Conservation (phyloP, 2,888 invertebrate species). For the Andrena flavipes region DNA sequence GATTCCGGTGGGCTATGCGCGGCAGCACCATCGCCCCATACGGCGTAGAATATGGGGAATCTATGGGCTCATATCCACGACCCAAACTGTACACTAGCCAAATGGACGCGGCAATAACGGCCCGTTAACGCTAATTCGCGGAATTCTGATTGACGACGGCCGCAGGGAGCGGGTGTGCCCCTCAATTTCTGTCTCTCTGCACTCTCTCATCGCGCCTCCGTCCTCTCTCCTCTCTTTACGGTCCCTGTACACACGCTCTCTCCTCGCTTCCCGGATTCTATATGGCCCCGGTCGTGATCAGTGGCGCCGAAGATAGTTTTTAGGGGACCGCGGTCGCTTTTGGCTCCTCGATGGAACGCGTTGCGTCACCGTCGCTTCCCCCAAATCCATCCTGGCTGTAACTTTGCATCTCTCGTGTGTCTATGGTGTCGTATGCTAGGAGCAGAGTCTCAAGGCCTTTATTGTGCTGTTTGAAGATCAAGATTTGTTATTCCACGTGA, state of each 20-base stretch:
- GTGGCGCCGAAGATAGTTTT: constrained; percentile 36
- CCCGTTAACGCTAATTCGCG: constrained; percentile 85
- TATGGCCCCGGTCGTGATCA: constrained; percentile 29
- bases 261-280: constrained; percentile 51
- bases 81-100: constrained; percentile 84
- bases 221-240: constrained; percentile 28
- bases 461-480: not conserved
- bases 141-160: constrained; percentile 84
- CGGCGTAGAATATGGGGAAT: constrained; percentile 83
- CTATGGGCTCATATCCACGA: constrained; percentile 84
- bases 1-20: constrained; percentile 82
- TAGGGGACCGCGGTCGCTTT: not conserved
- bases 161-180: constrained; percentile 75
- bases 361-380: not conserved
- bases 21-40: constrained; percentile 78
- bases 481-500: not conserved
- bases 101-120: constrained; percentile 85
- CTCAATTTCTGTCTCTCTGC: constrained; percentile 69
- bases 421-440: too few relatives aligned
- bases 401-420: not conserved
- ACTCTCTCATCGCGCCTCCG: constrained; percentile 42
- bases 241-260: constrained; percentile 46
- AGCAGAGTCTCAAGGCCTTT: not conserved
- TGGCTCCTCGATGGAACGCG: not conserved
- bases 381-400: not conserved